phyloP scores from a whole-genome alignment of 2,113 vertebrate species.

The Machaerirhynchus nigripectus region DNA sequence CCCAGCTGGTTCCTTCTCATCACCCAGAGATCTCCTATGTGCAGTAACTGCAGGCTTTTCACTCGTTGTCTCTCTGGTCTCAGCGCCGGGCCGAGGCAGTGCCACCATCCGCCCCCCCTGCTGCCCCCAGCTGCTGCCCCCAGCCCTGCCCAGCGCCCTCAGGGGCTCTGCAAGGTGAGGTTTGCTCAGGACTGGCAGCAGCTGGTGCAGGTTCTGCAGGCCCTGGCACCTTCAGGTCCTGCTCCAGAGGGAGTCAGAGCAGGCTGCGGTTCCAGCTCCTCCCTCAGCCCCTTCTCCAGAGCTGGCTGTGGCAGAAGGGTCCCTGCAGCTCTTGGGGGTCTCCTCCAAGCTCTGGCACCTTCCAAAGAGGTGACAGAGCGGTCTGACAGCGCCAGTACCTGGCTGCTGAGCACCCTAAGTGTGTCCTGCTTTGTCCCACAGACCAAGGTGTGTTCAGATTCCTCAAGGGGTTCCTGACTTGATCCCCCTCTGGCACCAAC shows the following conservation, averaged over 20 bases:
- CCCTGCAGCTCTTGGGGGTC: not conserved
- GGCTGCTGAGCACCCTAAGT: not conserved
- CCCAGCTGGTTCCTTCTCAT: not conserved
- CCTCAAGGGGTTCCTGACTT: not conserved
- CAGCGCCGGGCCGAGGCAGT: not conserved
- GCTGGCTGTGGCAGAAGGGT: not conserved
- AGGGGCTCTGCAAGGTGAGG: not conserved
- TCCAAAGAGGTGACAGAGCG: not conserved
- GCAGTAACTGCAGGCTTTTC: not conserved
- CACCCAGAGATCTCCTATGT: not conserved
- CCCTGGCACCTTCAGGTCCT: fast-evolving
- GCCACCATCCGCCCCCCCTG: not conserved
- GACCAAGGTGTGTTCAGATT: not conserved
- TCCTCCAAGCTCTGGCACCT: not conserved
- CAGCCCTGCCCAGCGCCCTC: not conserved
- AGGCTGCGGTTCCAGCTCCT: not conserved
- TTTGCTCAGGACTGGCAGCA: not conserved
- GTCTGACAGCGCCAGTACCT: not conserved
- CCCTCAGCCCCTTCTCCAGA: not conserved
- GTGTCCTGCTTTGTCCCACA: not conserved
- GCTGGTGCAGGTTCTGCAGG: not conserved
- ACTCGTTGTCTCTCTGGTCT: not conserved
- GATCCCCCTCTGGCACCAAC: not conserved
- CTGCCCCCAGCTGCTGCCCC: not conserved
- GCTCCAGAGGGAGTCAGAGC: not conserved